Base-by-base conservation (phyloP, 2,113 vertebrate genomes). In the Hippocampus abdominalis region DNA sequence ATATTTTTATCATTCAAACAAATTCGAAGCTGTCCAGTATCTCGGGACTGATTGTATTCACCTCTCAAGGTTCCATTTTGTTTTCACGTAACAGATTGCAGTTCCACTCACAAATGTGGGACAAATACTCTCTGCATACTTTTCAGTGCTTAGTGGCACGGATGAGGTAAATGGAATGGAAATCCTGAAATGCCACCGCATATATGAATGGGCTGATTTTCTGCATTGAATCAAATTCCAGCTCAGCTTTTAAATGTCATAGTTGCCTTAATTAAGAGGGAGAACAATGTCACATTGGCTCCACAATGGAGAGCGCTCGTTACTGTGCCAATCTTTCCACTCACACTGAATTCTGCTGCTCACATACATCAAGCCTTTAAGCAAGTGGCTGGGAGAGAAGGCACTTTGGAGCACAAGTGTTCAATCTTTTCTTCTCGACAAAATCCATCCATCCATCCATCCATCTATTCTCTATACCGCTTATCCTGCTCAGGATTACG, bases 181-280 rank as follows among this genome's bases (percentile, higher is more conserved):
- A 84, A 85, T 71, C 75, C 75, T 75, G 67, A 89, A 88, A 89
- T 90, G 89, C 82, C 89, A 88, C 67, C 61, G 62, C 56, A 64
- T 83, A 74, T 83, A 79, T 80, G 82, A 77, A 88, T 78, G 79
- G 73, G 72, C 83, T 74, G 75, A 78, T 84, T 81, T 83, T 78
- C 74, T 39, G 5, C 79, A 73, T 84, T 78, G 84, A 86, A 87
- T 88, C 83, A 84, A 83, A 84, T 84, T 78, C 74, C 77, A 68
- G 73, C 67, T 69, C 73, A 1, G 68, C 74, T 82, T 85, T 64
- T 78, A 90, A 90, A 89, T 89, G 89, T 82, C 87, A 89, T 75
- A 74, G 77, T 80, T 78, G 81, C 77, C 72, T 89, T 88, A 78
- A 89, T 90, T 88, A 89, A 72, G 74, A 72, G 72, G 74, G 68